Conservation (phyloP, 2,113 vertebrate species). For the Nothobranchius kuhntae region DNA sequence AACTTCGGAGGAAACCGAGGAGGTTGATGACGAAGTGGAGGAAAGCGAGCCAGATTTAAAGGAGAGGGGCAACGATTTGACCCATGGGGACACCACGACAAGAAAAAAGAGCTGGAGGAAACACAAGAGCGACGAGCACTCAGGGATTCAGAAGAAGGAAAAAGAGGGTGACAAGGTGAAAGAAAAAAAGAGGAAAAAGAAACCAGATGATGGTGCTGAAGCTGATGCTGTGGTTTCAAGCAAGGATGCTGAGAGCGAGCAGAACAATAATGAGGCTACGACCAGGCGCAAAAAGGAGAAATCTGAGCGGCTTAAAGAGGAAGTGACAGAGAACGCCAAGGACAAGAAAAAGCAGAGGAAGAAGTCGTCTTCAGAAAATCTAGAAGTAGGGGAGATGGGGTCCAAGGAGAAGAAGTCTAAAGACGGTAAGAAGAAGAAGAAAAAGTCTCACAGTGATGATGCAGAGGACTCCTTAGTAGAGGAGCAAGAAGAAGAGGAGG, state of each 20-base stretch:
- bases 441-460: conserved; percentile 62
- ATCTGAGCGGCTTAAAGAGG: conserved; percentile 68
- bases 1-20: conserved; percentile 75
- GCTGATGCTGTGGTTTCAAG: conserved; percentile 58
- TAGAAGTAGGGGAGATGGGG: conserved; percentile 67
- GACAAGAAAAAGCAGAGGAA: conserved; percentile 73
- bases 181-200: conserved; percentile 56
- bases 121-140: conserved; percentile 39
- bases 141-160: conserved; percentile 36
- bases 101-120: conserved; percentile 57
- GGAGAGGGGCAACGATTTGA: conserved; percentile 42
- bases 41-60: conserved; percentile 64
- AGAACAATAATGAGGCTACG: conserved; percentile 82
- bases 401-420: conserved; percentile 76
- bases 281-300: conserved; percentile 67
- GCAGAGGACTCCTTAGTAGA: conserved; percentile 63
- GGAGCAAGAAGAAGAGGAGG: conserved; percentile 72
- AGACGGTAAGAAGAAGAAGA: conserved; percentile 77
- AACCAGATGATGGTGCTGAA: conserved; percentile 40
- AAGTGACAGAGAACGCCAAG: conserved; percentile 60
- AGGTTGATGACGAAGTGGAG: conserved; percentile 75
- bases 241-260: conserved; percentile 52
- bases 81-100: conserved; percentile 42
- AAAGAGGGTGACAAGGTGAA: conserved; percentile 40
- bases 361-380: conserved; percentile 71